Base-by-base conservation (phyloP, 2,797 vertebrate species). In the Catharus ustulatus region DNA sequence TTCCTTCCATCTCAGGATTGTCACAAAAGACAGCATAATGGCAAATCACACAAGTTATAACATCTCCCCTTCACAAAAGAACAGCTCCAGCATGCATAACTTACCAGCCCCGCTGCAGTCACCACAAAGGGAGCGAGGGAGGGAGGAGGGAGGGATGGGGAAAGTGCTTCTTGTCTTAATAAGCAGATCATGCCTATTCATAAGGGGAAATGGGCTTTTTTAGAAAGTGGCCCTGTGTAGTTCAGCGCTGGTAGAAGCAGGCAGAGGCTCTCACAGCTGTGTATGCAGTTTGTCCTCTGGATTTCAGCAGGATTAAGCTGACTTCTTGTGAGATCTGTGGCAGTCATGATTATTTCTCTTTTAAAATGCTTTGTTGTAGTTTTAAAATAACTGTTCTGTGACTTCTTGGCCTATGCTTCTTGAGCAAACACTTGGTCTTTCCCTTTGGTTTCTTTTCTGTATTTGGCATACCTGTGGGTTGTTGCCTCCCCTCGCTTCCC, bases 1-100 rank as follows among this genome's bases (percentile, higher is more conserved):
- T 96, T 94, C 81, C 93, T 75, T 75, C 76, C 2, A 63, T 94
- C 82, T 75, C 36, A 1, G 59, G 88, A 80, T 82, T 96, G 94
- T 94, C 93, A 94, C 87, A 95, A 92, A 94, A 96, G 93, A 95
- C 94, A 90, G 95, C 87, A 57, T 91, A 93, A 95, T 94, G 93
- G 95, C 95, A 96, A 95, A 94, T 95, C 92, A 94, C 90, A 86
- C 83, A 89, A 94, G 94, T 95, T 95, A 76, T 87, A 96, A 88
- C 96, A 92, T 93, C 82, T 94, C 92, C 87, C 90, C 71, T 81
- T 94, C 92, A 96, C 95, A 96, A 96, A 97, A 96, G 94, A 95
- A 91, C 90, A 94, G 92, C 87, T 95, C 95, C 93, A 93, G 93
- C 94, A 91, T 95, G 93, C 93, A 94, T 95, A 95, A 93, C 94